Base-by-base conservation (phyloP, 2,888 invertebrate genomes). In the Ennomos fuscantarius region DNA sequence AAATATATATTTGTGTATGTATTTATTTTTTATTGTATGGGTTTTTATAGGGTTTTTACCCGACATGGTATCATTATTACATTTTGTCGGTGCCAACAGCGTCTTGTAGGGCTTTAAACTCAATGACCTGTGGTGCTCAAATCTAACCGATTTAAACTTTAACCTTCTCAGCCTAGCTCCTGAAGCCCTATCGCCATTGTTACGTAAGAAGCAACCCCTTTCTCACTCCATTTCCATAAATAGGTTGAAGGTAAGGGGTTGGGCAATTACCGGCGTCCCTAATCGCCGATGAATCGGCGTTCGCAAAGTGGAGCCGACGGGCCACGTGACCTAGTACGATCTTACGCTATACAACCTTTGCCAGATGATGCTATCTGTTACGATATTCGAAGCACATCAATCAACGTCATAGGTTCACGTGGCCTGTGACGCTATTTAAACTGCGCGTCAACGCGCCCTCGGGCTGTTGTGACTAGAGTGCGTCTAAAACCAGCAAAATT, bases 281-380 rank as follows among this genome's bases (percentile, higher is more conserved):
- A 52, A 57, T 52, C 10, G 47, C 51, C 13, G 47, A 47, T 57
- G 57, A 57, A 47, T 57, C 37, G 40, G 47, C 57, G 51, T 5
- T 13, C 6, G 41, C 32, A 37, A 12, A 37, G 8, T 36, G n/a
- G 24, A n/a, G 8, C 31, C 39, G 1, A 11, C 11, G 10, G 24
- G 40, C 15, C 13, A 9, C 40, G 9, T 15, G 24, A 9, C n/a
- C 35, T 8, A 37, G 2, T 24, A 11, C 39, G 40, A 53, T 40
- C 54, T 54, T 37, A n/a, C 40, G 46, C 41, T 42, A 47, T 9
- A 8, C 40, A 11, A 32, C 35, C 13, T 47, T 48, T 48, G 37
- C 24, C 54, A 48, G 54, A 48, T 43, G 33, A 6, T 9, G 15
- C 11, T 9, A 11, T 52, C 15, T 34, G 44, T 44, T 13, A 24